Conservation (phyloP, 2,797 vertebrate species). For the Gallinago solitaria region DNA sequence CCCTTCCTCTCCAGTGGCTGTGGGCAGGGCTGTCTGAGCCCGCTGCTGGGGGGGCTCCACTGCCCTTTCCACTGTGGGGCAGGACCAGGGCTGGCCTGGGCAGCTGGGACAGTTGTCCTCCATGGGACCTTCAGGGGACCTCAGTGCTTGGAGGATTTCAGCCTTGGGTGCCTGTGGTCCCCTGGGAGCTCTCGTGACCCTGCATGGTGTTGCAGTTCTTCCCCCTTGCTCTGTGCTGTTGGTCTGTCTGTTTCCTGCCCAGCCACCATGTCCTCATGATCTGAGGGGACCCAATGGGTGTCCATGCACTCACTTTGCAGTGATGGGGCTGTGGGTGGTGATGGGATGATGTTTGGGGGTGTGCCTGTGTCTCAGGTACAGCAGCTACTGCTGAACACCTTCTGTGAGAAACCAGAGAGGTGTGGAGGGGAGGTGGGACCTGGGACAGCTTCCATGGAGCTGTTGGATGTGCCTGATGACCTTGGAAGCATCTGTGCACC, state of each 20-base stretch:
- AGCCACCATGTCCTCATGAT: background rate
- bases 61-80: background rate
- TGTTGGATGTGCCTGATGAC: background rate
- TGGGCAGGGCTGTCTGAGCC: background rate
- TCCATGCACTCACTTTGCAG: background rate
- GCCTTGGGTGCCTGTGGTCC: background rate
- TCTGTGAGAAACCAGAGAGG: background rate
- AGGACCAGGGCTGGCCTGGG: background rate
- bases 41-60: background rate
- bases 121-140: background rate
- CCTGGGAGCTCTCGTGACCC: background rate
- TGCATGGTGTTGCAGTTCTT: background rate
- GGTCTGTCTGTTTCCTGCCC: background rate
- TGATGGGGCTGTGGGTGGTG: background rate
- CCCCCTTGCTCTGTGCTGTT: background rate
- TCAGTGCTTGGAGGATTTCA: background rate
- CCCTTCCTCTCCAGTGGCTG: background rate
- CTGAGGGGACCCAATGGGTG: background rate
- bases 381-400: background rate
- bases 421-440: background rate
- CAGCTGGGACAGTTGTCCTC: background rate
- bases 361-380: background rate
- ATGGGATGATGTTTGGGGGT: background rate
- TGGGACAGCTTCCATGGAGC: background rate
- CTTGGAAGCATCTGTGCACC: background rate